A percentile compares a stretch with the other conserved stretches of the same genome.
These are phyloP conservation scores for Rhabdophis nuchalis DNA, from an alignment of 2,797 vertebrate genomes.

Conservation along the genomic window DNA sequence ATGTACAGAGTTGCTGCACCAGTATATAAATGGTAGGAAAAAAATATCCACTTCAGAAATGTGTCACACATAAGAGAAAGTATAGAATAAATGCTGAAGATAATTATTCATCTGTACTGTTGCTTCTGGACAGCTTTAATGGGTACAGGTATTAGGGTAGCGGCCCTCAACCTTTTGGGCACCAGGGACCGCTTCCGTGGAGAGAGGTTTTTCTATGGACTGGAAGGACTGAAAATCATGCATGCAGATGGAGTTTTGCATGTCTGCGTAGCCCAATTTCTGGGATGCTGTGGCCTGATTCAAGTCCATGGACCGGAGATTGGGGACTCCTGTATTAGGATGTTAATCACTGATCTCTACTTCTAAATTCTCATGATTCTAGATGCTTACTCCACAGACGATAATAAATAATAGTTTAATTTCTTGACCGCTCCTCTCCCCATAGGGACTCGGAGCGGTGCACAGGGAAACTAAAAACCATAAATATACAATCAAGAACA, in stretches of 20 bases:
- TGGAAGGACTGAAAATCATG: too few species aligned
- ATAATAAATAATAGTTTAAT: too few species aligned
- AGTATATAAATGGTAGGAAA: not conserved
- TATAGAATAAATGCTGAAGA: not conserved
- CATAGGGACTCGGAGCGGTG: too few species aligned
- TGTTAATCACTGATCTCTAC: not conserved
- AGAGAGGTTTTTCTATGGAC: not conserved
- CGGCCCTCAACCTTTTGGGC: too few species aligned
- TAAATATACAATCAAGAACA: too few species aligned
- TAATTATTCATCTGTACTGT: not conserved
- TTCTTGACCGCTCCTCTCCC: too few species aligned
- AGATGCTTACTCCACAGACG: not conserved
- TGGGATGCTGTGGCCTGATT: too few species aligned
- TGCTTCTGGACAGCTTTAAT: not conserved
- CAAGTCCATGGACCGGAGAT: too few species aligned
- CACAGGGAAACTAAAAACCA: too few species aligned
- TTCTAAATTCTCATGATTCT: not conserved
- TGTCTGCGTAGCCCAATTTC: too few species aligned
- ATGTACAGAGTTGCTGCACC: not conserved
- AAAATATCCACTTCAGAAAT: not conserved
- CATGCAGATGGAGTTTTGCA: too few species aligned
- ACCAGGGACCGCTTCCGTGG: not conserved
- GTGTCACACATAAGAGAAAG: not conserved
- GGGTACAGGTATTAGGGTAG: not conserved
- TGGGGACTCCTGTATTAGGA: not conserved